Evolutionary conservation across 2,797 vertebrate species (phyloP).

Genomic region (Lophura swinhoii): DNA sequence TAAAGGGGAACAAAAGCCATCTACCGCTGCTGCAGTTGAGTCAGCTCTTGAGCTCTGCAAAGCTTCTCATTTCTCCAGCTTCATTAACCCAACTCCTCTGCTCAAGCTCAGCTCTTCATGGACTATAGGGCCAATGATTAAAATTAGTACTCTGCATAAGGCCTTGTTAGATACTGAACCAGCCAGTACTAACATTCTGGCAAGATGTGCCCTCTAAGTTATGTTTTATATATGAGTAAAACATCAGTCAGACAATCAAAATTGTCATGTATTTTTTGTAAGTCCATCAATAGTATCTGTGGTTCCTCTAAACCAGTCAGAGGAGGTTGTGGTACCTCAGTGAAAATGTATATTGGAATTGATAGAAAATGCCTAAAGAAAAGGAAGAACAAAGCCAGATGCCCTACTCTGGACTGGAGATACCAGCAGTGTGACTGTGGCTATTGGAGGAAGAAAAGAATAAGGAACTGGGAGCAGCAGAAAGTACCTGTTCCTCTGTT

Average conservation of each 20-base stretch:
- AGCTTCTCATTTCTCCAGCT: not conserved
- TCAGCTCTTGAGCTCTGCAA: not conserved
- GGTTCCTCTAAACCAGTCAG: not conserved
- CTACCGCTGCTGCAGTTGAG: rapidly evolving
- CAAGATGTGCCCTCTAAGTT: not conserved
- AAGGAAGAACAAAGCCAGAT: not conserved
- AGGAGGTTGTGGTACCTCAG: not conserved
- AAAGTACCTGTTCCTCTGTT: not conserved
- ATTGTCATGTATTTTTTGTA: not conserved
- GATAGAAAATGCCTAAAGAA: not conserved
- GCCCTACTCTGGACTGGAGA: too few relatives aligned
- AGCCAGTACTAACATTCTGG: rapidly evolving
- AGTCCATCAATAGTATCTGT: not conserved
- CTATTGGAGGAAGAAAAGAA: not conserved
- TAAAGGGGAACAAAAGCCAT: not conserved
- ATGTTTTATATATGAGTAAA: too few relatives aligned
- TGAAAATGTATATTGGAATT: not conserved
- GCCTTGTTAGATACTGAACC: not conserved
- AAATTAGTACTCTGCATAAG: not conserved
- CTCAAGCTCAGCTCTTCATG: not conserved
- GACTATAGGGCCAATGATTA: not conserved
- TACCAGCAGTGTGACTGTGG: not conserved
- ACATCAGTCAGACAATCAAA: too few relatives aligned
- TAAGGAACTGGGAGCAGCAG: too few relatives aligned
- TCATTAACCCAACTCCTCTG: not conserved